These are phyloP conservation scores for Rhabditoides inermis DNA, from an alignment of 2,888 invertebrate genomes.

Conservation along the genomic window DNA sequence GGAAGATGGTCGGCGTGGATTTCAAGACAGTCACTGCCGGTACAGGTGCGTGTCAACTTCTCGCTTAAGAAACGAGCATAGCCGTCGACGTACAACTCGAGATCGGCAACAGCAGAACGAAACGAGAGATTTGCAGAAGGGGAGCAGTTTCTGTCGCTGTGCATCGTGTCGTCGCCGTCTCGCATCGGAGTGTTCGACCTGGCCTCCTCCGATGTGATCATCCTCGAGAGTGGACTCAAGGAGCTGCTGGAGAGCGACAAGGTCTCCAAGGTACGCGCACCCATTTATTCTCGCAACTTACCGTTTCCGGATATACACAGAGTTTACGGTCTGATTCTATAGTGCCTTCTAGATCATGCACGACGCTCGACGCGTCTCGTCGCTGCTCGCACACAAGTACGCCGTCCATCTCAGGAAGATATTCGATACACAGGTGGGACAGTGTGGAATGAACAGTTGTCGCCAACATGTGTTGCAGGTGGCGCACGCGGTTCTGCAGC, in stretches of 20 bases:
- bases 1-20: conserved; percentile 68
- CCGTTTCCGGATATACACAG: not conserved
- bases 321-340: not conserved
- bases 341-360: conserved; percentile 32
- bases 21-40: conserved; percentile 88
- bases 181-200: conserved; percentile 56
- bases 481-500: conserved; percentile 81
- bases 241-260: conserved; percentile 39
- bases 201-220: conserved; percentile 42
- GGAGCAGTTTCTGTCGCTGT: conserved; percentile 76
- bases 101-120: too few relatives aligned
- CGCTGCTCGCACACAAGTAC: conserved; percentile 44
- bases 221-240: conserved; percentile 47
- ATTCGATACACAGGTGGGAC: conserved; percentile 48
- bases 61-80: not conserved
- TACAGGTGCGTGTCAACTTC: conserved; percentile 7
- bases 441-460: not conserved
- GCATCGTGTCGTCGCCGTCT: conserved; percentile 67
- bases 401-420: conserved; percentile 43
- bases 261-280: conserved; percentile 35
- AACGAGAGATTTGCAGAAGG: too few relatives aligned
- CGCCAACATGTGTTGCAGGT: conserved; percentile 57
- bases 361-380: conserved; percentile 40
- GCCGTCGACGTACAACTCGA: too few relatives aligned
- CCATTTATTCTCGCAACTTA: not conserved